Conservation (phyloP, 2,888 invertebrate species). For the Troides oblongomaculatus region DNA sequence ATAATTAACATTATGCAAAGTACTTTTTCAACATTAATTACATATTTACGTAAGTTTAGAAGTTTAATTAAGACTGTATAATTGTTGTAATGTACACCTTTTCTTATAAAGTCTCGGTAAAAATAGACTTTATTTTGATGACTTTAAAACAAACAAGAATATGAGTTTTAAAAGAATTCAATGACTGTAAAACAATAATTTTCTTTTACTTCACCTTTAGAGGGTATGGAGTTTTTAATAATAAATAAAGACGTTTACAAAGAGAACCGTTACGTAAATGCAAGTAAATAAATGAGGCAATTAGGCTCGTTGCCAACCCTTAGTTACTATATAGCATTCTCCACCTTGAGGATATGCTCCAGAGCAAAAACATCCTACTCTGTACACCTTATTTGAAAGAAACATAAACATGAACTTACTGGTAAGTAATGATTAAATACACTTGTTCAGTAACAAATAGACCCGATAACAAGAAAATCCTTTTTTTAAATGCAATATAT, state of each 20-base stretch:
- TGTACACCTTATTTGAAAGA: slow-evolving; percentile 27
- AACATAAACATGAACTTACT: slow-evolving; percentile 27
- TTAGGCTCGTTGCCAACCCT: slow-evolving; percentile 18
- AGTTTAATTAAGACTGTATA: not conserved
- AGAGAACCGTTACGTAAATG: not conserved
- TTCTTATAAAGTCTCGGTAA: no score
- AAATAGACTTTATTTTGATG: no score
- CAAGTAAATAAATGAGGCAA: not conserved
- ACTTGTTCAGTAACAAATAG: slow-evolving; percentile 17
- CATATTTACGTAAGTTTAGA: no score
- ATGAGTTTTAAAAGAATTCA: no score
- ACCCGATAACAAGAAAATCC: slow-evolving; percentile 2
- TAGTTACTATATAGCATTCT: slow-evolving; percentile 15
- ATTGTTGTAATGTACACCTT: slow-evolving; percentile 2
- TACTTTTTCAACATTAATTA: no score
- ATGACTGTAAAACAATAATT: no score
- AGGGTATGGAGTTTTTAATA: not conserved
- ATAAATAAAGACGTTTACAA: not conserved
- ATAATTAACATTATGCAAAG: no score
- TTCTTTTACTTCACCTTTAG: no score
- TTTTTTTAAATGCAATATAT: not conserved
- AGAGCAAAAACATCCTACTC: slow-evolving; percentile 29
- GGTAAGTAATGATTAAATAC: slow-evolving; percentile 28
- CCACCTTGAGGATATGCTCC: slow-evolving; percentile 20
- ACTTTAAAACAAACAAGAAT: no score